A percentile compares a stretch with the other conserved stretches of the same genome.
phyloP scores from a whole-genome alignment of 2,888 invertebrate species.

The Didymodactylos carnosus region DNA sequence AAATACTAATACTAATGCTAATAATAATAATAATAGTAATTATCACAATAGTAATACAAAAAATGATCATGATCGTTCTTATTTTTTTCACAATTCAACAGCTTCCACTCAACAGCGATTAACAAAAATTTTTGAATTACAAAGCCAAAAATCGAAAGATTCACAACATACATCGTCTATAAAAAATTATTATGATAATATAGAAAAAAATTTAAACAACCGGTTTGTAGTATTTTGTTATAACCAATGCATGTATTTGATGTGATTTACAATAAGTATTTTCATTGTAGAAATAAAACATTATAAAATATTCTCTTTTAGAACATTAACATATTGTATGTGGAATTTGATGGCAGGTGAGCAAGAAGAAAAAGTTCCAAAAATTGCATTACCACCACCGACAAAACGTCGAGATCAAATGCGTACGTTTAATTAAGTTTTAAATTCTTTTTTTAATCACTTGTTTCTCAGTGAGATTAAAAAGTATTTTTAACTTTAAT shows the following conservation, averaged over 20 bases:
- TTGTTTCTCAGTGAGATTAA: too few species aligned
- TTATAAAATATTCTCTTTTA: background rate
- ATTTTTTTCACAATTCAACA: too few species aligned
- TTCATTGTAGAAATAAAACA: background rate
- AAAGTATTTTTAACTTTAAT: background rate
- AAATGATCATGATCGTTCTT: too few species aligned
- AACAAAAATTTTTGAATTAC: too few species aligned
- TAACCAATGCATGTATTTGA: background rate
- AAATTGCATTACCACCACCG: background rate
- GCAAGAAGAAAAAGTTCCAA: background rate
- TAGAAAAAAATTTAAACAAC: background rate
- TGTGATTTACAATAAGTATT: background rate
- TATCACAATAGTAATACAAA: too few species aligned
- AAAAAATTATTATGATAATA: too few species aligned
- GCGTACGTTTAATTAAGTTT: too few species aligned
- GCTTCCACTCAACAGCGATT: too few species aligned
- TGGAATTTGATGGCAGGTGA: background rate
- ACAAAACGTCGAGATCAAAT: background rate
- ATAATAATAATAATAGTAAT: background rate
- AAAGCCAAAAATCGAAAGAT: too few species aligned
- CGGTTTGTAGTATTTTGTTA: background rate
- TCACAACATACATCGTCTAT: too few species aligned
- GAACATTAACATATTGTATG: background rate
- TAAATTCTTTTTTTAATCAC: too few species aligned
- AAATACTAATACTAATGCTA: background rate